A percentile compares a stretch with the other conserved stretches of the same genome.
These are phyloP conservation scores for Malaclemys terrapin DNA, from an alignment of 2,113 vertebrate species.

Conservation along the genomic window DNA sequence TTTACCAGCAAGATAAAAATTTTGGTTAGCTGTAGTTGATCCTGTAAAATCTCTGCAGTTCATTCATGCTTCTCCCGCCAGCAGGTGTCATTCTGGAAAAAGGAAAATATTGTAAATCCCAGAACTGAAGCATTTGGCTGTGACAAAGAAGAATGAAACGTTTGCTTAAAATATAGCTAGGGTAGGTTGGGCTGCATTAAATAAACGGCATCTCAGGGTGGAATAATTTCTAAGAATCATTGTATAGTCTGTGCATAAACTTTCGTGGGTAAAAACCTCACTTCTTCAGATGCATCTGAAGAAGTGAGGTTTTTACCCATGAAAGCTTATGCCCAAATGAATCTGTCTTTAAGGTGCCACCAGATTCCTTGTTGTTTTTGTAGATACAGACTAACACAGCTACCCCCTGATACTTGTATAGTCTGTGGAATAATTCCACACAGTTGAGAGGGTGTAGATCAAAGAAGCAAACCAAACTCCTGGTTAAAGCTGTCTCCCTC, in stretches of 20 bases:
- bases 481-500: background rate
- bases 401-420: background rate
- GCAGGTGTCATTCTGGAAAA: conserved; percentile 87
- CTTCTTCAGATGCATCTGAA: too few species aligned
- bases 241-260: background rate
- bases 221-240: background rate
- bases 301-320: too few species aligned
- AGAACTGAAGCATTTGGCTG: conserved; percentile 63
- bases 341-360: too few species aligned
- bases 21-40: conserved; percentile 37
- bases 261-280: too few species aligned
- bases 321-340: too few species aligned
- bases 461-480: background rate
- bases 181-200: background rate
- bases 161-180: conserved; percentile 26
- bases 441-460: background rate
- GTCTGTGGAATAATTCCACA: background rate
- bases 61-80: conserved; percentile 80
- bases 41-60: conserved; percentile 65
- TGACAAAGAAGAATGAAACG: conserved; percentile 43
- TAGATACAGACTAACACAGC: too few species aligned
- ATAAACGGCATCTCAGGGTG: background rate
- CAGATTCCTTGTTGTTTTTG: too few species aligned
- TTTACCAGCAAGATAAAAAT: background rate
- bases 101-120: conserved; percentile 78